Percentiles rank a stretch among this genome's conserved stretches.
phyloP scores from a whole-genome alignment of 2,113 vertebrate genomes.

The Ciconia maguari region DNA sequence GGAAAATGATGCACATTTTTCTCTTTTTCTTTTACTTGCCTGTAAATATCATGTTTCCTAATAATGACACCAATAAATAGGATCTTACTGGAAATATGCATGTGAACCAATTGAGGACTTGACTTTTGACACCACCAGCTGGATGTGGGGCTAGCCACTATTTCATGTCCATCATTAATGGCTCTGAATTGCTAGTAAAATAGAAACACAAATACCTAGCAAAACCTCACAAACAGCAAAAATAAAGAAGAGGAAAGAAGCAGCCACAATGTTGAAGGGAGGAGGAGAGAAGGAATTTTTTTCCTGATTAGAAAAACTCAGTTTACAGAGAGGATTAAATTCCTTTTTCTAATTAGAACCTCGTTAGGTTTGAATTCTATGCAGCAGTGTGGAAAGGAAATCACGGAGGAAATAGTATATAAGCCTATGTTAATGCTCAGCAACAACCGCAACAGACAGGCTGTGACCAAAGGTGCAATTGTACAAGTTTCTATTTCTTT shows the following conservation, averaged over 20 bases:
- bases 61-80: background rate
- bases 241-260: background rate
- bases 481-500: background rate
- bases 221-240: background rate
- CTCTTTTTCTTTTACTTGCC: background rate
- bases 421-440: background rate
- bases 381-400: background rate
- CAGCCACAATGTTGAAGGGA: background rate
- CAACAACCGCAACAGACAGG: background rate
- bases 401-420: background rate
- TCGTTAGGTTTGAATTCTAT: background rate
- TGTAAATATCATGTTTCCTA: background rate
- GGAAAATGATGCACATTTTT: background rate
- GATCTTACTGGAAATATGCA: background rate
- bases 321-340: background rate
- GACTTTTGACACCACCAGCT: background rate
- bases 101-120: background rate
- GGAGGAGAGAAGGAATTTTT: background rate
- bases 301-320: background rate
- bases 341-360: background rate
- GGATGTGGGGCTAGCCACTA: rapidly evolving
- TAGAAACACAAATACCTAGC: background rate
- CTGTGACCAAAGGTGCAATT: background rate
- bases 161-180: background rate
- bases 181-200: background rate